Percentiles rank a stretch among this genome's conserved stretches.
Conservation (phyloP, 2,888 invertebrate species). For the Eugnorisma glareosa region DNA sequence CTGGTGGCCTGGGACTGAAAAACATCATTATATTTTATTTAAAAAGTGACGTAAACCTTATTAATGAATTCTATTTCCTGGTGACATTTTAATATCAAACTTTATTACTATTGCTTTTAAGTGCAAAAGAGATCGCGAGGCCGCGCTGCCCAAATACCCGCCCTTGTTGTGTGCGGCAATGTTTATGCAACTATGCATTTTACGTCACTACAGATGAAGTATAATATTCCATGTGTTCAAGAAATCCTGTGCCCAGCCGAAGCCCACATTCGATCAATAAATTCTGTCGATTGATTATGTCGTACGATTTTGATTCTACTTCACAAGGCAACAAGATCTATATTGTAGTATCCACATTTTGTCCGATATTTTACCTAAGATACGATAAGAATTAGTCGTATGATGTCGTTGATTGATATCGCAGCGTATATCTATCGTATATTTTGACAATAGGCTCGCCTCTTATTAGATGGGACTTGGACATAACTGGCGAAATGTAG, state of each 20-base stretch:
- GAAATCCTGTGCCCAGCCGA: background rate
- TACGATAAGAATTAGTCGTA: constrained; percentile 14
- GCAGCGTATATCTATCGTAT: background rate
- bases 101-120: background rate
- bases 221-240: background rate
- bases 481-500: too few relatives aligned
- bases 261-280: background rate
- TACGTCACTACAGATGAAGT: background rate
- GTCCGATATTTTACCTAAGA: background rate
- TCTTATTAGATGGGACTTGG: too few relatives aligned
- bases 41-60: background rate
- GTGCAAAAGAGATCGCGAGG: background rate
- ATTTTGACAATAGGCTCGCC: background rate
- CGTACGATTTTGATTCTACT: constrained; percentile 35
- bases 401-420: constrained; percentile 13
- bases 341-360: background rate
- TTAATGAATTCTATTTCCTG: background rate
- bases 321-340: background rate
- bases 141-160: too few relatives aligned
- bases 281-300: constrained; percentile 15
- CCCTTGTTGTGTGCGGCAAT: background rate
- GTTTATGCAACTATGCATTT: constrained; percentile 4
- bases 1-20: constrained; percentile 38
- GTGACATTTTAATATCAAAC: constrained; percentile 11
- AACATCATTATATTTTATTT: background rate